phyloP scores from a whole-genome alignment of 2,797 vertebrate species.

The Typhlichthys eigenmanni region DNA sequence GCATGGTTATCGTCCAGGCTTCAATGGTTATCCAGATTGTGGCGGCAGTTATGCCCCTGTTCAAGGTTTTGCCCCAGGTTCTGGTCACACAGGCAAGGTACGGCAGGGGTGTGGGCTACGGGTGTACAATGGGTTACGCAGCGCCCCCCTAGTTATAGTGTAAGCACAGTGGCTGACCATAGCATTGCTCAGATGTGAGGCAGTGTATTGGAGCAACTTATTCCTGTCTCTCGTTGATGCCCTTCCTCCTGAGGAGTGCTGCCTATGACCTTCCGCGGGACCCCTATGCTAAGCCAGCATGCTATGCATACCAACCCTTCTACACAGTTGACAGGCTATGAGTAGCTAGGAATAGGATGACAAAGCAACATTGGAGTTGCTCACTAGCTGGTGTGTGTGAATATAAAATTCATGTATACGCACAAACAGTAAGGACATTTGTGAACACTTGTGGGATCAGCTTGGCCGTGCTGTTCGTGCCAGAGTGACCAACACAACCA shows the following conservation, averaged over 20 bases:
- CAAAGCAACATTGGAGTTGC: conserved; percentile 7
- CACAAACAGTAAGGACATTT: too few species aligned
- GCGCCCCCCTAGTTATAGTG: conserved; percentile 71
- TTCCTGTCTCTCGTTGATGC: conserved; percentile 84
- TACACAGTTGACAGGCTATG: conserved; percentile 39
- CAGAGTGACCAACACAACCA: too few species aligned
- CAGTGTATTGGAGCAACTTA: conserved; percentile 75
- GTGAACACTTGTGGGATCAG: too few species aligned
- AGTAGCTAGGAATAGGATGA: conserved; percentile 47
- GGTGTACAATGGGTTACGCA: conserved; percentile 73
- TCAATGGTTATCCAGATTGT: conserved; percentile 74
- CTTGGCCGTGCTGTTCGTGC: too few species aligned
- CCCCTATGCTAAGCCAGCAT: conserved; percentile 82
- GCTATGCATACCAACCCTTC: conserved; percentile 71
- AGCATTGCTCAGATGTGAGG: conserved; percentile 74
- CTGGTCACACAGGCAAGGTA: conserved; percentile 70
- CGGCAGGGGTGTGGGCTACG: conserved; percentile 76
- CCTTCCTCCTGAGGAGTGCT: conserved; percentile 80
- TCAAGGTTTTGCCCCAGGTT: conserved; percentile 70
- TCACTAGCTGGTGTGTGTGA: conserved; percentile 3
- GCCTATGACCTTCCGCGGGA: conserved; percentile 80
- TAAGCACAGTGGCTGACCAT: conserved; percentile 65
- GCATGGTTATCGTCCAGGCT: conserved; percentile 77
- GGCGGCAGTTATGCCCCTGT: conserved; percentile 68
- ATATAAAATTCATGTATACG: too few species aligned